Conservation (phyloP, 2,113 vertebrate species). For the Antechinus flavipes region DNA sequence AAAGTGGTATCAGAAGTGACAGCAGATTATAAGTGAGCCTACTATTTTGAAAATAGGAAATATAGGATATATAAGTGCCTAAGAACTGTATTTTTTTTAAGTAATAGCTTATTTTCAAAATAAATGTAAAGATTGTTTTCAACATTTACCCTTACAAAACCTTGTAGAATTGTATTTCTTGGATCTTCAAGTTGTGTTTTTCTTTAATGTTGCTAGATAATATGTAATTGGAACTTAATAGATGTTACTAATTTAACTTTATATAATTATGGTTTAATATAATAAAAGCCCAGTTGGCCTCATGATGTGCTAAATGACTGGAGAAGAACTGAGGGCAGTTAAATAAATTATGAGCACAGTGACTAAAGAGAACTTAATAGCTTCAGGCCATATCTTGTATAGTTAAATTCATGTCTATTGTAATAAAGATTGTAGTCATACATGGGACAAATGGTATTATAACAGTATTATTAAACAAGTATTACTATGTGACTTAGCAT, state of each 20-base stretch:
- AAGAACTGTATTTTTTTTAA: neutral
- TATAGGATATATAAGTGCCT: neutral
- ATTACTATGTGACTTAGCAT: neutral
- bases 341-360: neutral
- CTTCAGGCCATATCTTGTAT: neutral
- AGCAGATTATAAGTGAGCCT: neutral
- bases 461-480: neutral
- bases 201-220: neutral
- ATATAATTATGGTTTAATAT: neutral
- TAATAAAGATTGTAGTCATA: neutral
- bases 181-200: neutral
- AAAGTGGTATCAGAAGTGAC: neutral
- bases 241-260: neutral
- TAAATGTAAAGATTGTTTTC: too few relatives aligned
- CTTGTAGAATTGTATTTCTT: neutral
- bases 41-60: neutral
- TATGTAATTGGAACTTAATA: neutral
- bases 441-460: neutral
- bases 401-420: slow-evolving; percentile 5
- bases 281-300: neutral
- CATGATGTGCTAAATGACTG: neutral
- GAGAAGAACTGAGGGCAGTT: neutral
- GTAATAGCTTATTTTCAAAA: too few relatives aligned
- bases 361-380: neutral
- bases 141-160: too few relatives aligned